Percentiles rank a stretch among this genome's conserved stretches.
These are phyloP conservation scores for Brachypodius melanocephalos DNA, from an alignment of 2,113 vertebrate genomes.

Conservation along the genomic window DNA sequence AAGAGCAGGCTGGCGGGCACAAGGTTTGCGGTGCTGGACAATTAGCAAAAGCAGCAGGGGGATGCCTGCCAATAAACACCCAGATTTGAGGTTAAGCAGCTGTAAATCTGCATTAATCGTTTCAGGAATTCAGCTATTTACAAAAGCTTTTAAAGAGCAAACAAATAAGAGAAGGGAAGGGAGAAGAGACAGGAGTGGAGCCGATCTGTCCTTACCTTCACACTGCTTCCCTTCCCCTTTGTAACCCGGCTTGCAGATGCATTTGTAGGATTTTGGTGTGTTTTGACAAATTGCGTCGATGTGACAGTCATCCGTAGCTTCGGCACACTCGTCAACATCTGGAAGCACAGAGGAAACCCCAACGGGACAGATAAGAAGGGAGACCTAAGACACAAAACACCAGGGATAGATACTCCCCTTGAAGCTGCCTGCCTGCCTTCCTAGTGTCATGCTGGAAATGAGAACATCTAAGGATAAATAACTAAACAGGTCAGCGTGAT, in stretches of 20 bases:
- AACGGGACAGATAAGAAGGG: neutral
- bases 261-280: conserved; percentile 92
- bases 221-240: conserved; percentile 94
- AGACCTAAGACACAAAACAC: neutral
- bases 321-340: conserved; percentile 92
- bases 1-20: neutral
- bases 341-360: conserved; percentile 3
- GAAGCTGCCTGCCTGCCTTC: neutral
- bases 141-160: conserved; percentile 66
- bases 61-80: conserved; percentile 36
- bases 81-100: conserved; percentile 32
- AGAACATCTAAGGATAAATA: neutral
- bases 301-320: conserved; percentile 92
- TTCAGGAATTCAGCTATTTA: conserved; percentile 73
- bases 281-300: conserved; percentile 98
- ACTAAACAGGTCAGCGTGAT: neutral
- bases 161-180: conserved; percentile 9
- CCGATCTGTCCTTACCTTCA: conserved; percentile 82
- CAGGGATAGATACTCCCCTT: neutral
- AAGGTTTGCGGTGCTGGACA: neutral
- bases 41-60: conserved; percentile 45
- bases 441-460: neutral
- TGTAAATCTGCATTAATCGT: conserved; percentile 67
- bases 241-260: conserved; percentile 95
- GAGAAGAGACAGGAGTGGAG: neutral